Evolutionary conservation across 2,113 vertebrate species (phyloP).

Genomic region (Alexandromys fortis): DNA sequence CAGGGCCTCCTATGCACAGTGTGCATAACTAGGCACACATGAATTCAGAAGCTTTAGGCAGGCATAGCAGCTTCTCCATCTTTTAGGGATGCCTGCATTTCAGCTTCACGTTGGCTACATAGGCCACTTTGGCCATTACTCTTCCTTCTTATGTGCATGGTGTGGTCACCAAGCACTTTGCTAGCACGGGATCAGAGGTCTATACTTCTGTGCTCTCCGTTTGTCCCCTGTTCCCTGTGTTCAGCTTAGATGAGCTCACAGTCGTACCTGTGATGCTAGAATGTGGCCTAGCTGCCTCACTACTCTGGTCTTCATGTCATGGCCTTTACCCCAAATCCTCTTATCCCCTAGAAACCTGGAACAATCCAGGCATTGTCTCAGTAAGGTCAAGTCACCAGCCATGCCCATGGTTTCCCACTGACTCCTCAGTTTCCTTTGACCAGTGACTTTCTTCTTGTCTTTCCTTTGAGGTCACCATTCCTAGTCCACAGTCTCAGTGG

Average conservation of each 20-base stretch:
- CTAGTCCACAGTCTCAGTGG: background rate
- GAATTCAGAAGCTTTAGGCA: background rate
- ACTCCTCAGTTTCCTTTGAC: background rate
- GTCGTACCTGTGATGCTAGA: rapidly evolving
- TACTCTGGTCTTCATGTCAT: background rate
- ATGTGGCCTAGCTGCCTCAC: background rate
- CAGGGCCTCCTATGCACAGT: rapidly evolving
- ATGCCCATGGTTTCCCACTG: too few species aligned
- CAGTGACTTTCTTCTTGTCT: background rate
- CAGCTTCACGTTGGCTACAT: background rate
- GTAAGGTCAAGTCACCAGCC: background rate
- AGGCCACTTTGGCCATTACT: background rate
- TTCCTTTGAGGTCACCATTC: background rate
- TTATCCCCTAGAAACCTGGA: background rate
- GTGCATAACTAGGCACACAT: rapidly evolving
- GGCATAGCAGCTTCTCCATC: background rate
- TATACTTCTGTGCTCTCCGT: background rate
- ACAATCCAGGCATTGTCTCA: too few species aligned
- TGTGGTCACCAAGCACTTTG: too few species aligned
- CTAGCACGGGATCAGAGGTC: background rate
- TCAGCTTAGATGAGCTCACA: background rate
- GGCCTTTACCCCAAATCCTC: background rate
- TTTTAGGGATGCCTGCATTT: background rate
- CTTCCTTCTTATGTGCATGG: background rate
- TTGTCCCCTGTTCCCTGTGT: background rate